Conservation (phyloP, 1,140 invertebrate genomes). For the Gryon sp. region DNA sequence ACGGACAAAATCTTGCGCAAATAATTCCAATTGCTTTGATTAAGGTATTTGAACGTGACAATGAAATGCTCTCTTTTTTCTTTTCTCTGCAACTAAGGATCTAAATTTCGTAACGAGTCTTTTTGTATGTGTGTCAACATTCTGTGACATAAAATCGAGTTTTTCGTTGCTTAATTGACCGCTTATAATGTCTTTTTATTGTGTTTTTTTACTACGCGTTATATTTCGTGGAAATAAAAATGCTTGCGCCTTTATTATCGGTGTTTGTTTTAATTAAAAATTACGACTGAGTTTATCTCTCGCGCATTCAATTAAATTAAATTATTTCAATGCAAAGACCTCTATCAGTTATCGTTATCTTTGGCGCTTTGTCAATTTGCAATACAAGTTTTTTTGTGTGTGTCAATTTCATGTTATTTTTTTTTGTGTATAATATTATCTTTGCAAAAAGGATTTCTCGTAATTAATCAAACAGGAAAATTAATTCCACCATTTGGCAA, state of each 20-base stretch:
- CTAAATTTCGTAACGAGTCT: conserved; percentile 12
- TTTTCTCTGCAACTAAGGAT: conserved; percentile 14
- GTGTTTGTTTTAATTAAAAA: conserved; percentile 2
- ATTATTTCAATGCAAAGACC: neutral
- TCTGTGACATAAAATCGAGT: too few species aligned
- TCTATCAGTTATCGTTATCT: too few species aligned
- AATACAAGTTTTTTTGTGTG: too few species aligned
- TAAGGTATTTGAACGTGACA: conserved; percentile 51
- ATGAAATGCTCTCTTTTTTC: too few species aligned
- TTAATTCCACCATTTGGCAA: too few species aligned
- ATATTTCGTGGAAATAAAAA: conserved; percentile 23
- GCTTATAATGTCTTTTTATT: conserved; percentile 20
- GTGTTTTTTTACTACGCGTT: neutral
- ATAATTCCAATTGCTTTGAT: conserved; percentile 15
- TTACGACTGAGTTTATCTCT: conserved; percentile 6
- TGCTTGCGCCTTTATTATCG: neutral
- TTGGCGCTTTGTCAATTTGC: too few species aligned
- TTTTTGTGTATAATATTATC: too few species aligned
- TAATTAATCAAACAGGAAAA: too few species aligned
- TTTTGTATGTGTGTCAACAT: too few species aligned
- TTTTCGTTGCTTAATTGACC: conserved; percentile 37
- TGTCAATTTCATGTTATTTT: too few species aligned
- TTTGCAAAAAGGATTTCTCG: too few species aligned
- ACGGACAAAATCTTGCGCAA: conserved; percentile 19
- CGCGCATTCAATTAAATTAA: too few species aligned